These are phyloP conservation scores for Cantharis nigra DNA, from an alignment of 2,888 invertebrate genomes.

Conservation along the genomic window DNA sequence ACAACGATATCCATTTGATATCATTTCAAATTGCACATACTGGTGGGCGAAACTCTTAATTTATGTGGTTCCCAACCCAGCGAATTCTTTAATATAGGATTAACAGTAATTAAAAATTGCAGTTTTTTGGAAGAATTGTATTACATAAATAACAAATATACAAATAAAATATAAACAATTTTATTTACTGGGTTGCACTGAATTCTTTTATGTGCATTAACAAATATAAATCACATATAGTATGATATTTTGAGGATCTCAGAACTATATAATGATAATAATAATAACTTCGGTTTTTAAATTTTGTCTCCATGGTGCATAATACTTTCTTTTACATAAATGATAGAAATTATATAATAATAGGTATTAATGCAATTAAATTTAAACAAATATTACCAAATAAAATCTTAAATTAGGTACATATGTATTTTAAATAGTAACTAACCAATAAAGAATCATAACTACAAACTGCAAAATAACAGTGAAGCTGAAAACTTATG, in stretches of 20 bases:
- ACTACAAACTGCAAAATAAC: background rate
- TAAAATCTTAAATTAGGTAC: background rate
- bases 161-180: background rate
- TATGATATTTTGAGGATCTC: background rate
- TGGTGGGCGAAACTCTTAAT: too few relatives aligned
- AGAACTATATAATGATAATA: background rate
- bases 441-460: background rate
- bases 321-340: background rate
- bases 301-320: background rate
- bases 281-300: background rate
- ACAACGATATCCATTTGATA: too few relatives aligned
- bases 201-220: background rate
- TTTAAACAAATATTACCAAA: background rate
- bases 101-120: background rate
- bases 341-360: background rate
- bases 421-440: background rate
- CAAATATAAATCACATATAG: background rate
- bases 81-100: too few relatives aligned
- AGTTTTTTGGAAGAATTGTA: background rate
- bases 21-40: too few relatives aligned
- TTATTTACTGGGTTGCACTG: background rate
- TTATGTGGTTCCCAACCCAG: too few relatives aligned
- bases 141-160: background rate
- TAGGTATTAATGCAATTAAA: background rate
- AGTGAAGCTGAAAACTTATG: background rate